Base-by-base conservation (phyloP, 2,888 invertebrate genomes). In the Drosophila engyochracea region DNA sequence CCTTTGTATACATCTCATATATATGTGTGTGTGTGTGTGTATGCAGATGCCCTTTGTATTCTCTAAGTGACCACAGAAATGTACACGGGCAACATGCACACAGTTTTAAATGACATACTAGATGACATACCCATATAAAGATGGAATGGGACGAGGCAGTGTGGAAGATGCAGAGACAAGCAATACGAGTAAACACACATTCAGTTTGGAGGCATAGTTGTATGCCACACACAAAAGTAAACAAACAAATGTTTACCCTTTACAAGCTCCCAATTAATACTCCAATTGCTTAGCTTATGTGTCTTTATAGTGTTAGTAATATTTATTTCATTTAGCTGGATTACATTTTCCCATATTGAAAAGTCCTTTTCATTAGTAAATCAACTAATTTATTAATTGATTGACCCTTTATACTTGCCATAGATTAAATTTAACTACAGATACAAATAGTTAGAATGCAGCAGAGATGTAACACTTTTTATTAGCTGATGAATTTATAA, bases 61-160 rank as follows among this genome's bases (percentile, higher is more conserved):
- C 72, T 78, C 78, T 89, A 87, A 89, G 88, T 87, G 85, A 87
- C 85, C 85, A 88, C 90, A 89, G 88, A 90, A 85, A 85, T 85
- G 90, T 85, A 87, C 85, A 89, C 83, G 88, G 66, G 59, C 75
- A 87, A 81, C 83, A 77, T 81, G 83, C 83, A 81, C 81, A 82
- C 83, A 83, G 82, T 82, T 83, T 82, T 77, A 71, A 83, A 75
- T 83, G 81, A 82, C 82, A 87, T 70, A 79, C 84, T 76, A 74
- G 76, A 62, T 76, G 66, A 81, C 73, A 77, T 79, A 44, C 39
- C 49, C 57, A 52, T 22, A 44, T 30, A 33, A n/a, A 52, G 31
- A 39, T 25, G 33, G 16, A 33, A 10, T 53, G 47, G 31, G 19
- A 5, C 9, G 16, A 12, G 52, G 37, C 5, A 33, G 14, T 4